Evolutionary conservation across 2,888 invertebrate species (phyloP).

Genomic region (Pachymerium ferrugineum): DNA sequence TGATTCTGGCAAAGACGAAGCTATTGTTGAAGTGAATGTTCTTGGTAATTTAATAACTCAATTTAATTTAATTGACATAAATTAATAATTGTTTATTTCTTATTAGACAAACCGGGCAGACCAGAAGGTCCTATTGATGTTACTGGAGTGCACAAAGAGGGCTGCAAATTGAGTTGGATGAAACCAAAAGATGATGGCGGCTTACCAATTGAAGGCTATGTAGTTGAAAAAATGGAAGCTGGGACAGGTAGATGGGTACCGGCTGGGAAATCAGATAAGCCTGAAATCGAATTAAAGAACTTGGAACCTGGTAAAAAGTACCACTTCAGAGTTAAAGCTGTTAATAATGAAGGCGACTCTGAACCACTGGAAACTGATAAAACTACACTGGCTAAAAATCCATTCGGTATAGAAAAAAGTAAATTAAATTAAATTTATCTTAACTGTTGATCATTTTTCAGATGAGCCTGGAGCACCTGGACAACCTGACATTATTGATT

Average conservation of each 20-base stretch:
- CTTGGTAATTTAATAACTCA: constrained; percentile 50
- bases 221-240: constrained; percentile 58
- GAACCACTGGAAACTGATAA: constrained; percentile 92
- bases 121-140: constrained; percentile 78
- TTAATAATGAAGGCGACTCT: constrained; percentile 96
- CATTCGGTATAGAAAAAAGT: constrained; percentile 64
- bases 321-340: constrained; percentile 95
- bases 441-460: constrained; percentile 43
- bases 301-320: constrained; percentile 93
- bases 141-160: constrained; percentile 81
- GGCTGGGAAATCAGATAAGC: constrained; percentile 77
- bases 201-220: constrained; percentile 84
- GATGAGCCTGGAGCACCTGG: constrained; percentile 90
- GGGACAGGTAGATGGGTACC: constrained; percentile 73
- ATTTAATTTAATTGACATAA: background rate
- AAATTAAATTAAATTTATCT: background rate
- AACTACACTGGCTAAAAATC: constrained; percentile 96
- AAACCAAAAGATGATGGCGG: constrained; percentile 96
- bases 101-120: constrained; percentile 46
- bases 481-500: constrained; percentile 79
- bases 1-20: constrained; percentile 85
- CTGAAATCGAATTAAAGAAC: constrained; percentile 68
- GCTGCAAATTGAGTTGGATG: constrained; percentile 85
- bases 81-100: background rate
- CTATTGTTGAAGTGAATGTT: constrained; percentile 82